Evolutionary conservation across 1,140 invertebrate species (phyloP).

Genomic region (Diplogasteroides magnus): DNA sequence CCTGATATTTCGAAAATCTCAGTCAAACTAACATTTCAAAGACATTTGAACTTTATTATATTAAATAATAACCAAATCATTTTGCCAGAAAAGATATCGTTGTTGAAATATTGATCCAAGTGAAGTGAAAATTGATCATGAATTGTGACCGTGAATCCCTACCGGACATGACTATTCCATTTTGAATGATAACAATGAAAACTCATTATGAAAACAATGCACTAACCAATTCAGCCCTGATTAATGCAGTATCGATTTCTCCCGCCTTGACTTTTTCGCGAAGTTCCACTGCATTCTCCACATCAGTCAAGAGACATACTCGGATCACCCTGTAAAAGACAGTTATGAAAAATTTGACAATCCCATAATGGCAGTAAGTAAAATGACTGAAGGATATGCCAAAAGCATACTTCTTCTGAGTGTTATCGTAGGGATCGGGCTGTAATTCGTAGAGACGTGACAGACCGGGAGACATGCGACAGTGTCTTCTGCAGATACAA

Average conservation of each 20-base stretch:
- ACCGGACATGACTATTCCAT: too few relatives aligned
- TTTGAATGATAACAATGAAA: too few relatives aligned
- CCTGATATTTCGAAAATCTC: too few relatives aligned
- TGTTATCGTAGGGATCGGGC: slow-evolving; percentile 46
- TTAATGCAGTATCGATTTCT: slow-evolving; percentile 46
- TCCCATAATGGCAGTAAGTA: not conserved
- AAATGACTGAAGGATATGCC: not conserved
- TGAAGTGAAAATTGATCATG: too few relatives aligned
- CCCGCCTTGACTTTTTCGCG: slow-evolving; percentile 11
- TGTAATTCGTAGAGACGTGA: slow-evolving; percentile 44
- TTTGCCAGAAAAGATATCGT: too few relatives aligned
- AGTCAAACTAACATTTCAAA: too few relatives aligned
- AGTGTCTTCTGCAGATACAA: slow-evolving; percentile 16
- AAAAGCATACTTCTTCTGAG: slow-evolving; percentile 29
- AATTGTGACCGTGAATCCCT: too few relatives aligned
- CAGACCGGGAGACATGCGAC: slow-evolving; percentile 35
- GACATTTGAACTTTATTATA: too few relatives aligned
- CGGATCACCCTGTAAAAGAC: slow-evolving; percentile 16
- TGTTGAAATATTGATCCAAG: too few relatives aligned
- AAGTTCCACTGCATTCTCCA: slow-evolving; percentile 41
- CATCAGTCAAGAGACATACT: slow-evolving; percentile 43
- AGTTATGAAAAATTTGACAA: not conserved
- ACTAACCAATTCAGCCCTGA: slow-evolving; percentile 48
- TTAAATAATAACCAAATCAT: too few relatives aligned
- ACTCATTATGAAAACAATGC: not conserved